Conservation (phyloP, 1,140 invertebrate species). For the Lasaia peninsularis region DNA sequence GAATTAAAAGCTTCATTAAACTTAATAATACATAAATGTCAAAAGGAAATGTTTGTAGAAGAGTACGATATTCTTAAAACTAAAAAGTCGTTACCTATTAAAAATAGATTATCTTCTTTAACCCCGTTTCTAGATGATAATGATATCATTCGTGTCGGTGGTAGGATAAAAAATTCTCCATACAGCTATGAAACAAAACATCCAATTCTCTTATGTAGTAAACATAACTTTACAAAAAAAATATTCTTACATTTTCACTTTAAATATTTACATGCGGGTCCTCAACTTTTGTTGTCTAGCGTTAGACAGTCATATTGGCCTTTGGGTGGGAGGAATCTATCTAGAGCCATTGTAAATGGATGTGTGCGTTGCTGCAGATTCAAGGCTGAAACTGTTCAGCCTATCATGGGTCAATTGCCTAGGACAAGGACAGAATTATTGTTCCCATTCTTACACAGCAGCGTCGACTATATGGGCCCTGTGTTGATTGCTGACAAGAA, state of each 20-base stretch:
- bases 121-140: slow-evolving; percentile 22
- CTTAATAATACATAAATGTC: neutral
- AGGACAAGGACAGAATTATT: too few relatives aligned
- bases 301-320: neutral
- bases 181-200: neutral
- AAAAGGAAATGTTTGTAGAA: neutral
- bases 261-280: neutral
- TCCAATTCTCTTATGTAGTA: neutral
- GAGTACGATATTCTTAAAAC: slow-evolving; percentile 19
- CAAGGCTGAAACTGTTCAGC: too few relatives aligned
- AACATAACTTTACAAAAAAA: neutral
- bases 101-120: slow-evolving; percentile 21
- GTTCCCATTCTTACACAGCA: too few relatives aligned
- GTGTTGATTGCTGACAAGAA: too few relatives aligned
- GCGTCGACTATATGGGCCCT: too few relatives aligned
- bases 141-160: slow-evolving; percentile 22
- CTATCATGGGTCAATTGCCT: too few relatives aligned
- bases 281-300: neutral
- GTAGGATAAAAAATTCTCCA: too few relatives aligned
- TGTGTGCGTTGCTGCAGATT: too few relatives aligned
- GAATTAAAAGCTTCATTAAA: slow-evolving; percentile 14
- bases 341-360: too few relatives aligned
- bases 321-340: too few relatives aligned
- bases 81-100: slow-evolving; percentile 3
- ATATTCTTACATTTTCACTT: neutral